Percentiles rank a stretch among this genome's conserved stretches.
These are phyloP conservation scores for Magallana nippona DNA, from an alignment of 2,888 invertebrate genomes.

Conservation along the genomic window DNA sequence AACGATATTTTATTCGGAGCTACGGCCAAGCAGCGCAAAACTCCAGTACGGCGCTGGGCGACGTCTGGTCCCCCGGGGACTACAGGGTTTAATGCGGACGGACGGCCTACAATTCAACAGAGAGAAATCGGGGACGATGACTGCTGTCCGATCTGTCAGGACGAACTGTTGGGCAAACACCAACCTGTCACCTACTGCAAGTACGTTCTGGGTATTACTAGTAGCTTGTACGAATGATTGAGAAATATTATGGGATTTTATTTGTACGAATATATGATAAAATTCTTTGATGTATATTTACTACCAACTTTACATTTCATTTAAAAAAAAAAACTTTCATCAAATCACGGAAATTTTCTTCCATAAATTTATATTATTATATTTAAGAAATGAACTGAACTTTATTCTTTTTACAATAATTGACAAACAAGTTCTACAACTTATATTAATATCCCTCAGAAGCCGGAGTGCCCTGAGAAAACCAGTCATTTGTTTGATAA, in stretches of 20 bases:
- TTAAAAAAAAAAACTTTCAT: background rate
- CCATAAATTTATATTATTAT: too few relatives aligned
- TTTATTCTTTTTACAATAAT: too few relatives aligned
- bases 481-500: too few relatives aligned
- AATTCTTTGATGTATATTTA: too few relatives aligned
- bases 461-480: too few relatives aligned
- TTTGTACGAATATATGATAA: too few relatives aligned
- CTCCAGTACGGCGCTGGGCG: conserved; percentile 44
- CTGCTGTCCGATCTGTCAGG: conserved; percentile 80
- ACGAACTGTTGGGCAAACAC: conserved; percentile 76
- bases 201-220: conserved; percentile 61
- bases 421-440: too few relatives aligned
- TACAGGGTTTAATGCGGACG: conserved; percentile 55
- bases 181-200: conserved; percentile 80
- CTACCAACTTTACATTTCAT: too few relatives aligned
- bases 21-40: conserved; percentile 56
- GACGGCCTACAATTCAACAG: conserved; percentile 69
- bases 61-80: conserved; percentile 41
- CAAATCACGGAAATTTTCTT: background rate
- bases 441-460: too few relatives aligned
- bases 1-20: conserved; percentile 75
- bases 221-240: too few relatives aligned
- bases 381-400: too few relatives aligned
- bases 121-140: conserved; percentile 77
- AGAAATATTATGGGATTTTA: too few relatives aligned